Evolutionary conservation across 1,140 invertebrate genomes (phyloP).

Genomic region (Colletes gigas): DNA sequence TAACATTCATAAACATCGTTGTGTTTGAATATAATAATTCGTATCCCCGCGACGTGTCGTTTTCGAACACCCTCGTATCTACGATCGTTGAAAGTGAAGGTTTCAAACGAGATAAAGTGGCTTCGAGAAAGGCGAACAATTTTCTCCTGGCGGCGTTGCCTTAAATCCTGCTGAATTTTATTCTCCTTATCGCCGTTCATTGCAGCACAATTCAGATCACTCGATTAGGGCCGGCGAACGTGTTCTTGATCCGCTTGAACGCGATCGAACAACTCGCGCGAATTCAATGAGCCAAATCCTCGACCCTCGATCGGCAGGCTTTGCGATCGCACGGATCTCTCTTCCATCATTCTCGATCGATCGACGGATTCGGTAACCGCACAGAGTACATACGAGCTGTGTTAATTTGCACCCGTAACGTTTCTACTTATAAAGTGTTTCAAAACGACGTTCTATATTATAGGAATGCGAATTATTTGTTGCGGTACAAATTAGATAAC

Average conservation of each 20-base stretch:
- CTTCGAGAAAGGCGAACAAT: conserved; percentile 42
- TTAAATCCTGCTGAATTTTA: conserved; percentile 39
- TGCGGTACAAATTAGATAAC: too few species aligned
- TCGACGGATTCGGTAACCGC: too few species aligned
- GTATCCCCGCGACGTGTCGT: conserved; percentile 26
- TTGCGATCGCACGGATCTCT: conserved; percentile 48
- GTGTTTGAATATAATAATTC: conserved; percentile 36
- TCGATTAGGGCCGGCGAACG: conserved; percentile 1
- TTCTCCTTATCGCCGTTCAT: conserved; percentile 23
- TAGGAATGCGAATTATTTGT: too few species aligned
- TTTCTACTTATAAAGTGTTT: too few species aligned
- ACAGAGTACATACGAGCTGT: too few species aligned
- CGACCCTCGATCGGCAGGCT: conserved; percentile 62
- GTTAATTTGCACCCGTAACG: too few species aligned
- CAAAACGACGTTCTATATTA: too few species aligned
- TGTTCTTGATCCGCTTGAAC: conserved; percentile 46
- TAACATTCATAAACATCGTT: background rate
- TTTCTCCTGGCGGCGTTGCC: conserved; percentile 7
- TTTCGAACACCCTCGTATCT: conserved; percentile 30
- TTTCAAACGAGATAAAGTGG: conserved; percentile 35
- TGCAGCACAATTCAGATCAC: conserved; percentile 18
- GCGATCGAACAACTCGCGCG: conserved; percentile 62
- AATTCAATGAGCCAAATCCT: conserved; percentile 60
- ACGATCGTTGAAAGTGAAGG: conserved; percentile 38
- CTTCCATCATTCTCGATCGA: too few species aligned